These are phyloP conservation scores for Frankliniella intonsa DNA, from an alignment of 2,888 invertebrate genomes.

Conservation along the genomic window DNA sequence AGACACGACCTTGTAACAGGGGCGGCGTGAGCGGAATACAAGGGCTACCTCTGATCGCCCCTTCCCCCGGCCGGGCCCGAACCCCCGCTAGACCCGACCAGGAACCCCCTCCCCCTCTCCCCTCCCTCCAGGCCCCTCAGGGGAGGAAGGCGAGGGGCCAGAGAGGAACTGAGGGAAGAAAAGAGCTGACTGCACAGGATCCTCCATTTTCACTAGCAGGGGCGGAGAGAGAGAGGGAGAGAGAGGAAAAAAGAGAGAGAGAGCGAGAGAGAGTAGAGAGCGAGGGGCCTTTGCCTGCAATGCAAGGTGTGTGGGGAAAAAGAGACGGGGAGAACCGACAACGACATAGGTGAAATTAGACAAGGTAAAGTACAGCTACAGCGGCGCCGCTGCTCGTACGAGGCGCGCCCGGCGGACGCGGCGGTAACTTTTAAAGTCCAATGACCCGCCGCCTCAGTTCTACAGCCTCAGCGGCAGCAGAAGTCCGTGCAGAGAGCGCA, in stretches of 20 bases:
- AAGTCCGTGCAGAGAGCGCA: too few species aligned
- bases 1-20: slow-evolving; percentile 24
- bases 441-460: too few species aligned
- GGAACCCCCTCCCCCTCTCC: background rate
- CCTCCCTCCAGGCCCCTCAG: background rate
- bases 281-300: background rate
- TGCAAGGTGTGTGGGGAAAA: too few species aligned
- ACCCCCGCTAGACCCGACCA: too few species aligned
- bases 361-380: too few species aligned
- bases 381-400: too few species aligned
- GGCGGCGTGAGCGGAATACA: slow-evolving; percentile 12
- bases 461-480: too few species aligned
- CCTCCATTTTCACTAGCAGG: background rate
- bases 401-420: too few species aligned
- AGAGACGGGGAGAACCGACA: too few species aligned
- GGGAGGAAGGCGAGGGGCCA: background rate
- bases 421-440: too few species aligned
- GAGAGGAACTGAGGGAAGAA: background rate
- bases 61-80: background rate
- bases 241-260: background rate
- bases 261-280: background rate
- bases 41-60: slow-evolving; percentile 6
- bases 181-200: slow-evolving; percentile 13
- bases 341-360: too few species aligned
- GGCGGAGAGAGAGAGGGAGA: background rate